A percentile compares a stretch with the other conserved stretches of the same genome.
These are phyloP conservation scores for Hemitrygon akajei DNA, from an alignment of 2,797 vertebrate genomes.

Conservation along the genomic window DNA sequence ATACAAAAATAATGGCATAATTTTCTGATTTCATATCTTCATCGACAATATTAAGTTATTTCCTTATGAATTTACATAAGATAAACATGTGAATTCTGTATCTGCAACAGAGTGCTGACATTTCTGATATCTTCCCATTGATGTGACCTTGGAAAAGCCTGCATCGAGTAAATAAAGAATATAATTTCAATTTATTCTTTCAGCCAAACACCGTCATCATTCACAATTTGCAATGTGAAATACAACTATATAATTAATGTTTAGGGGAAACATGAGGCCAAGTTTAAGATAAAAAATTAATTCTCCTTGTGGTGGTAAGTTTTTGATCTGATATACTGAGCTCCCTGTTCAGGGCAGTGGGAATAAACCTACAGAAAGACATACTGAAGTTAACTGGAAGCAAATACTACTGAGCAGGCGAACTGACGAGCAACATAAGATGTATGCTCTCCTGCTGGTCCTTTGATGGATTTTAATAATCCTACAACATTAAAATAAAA, in stretches of 20 bases:
- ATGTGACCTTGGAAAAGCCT: not conserved
- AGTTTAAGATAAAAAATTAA: not conserved
- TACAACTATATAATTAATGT: not conserved
- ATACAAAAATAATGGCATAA: not conserved
- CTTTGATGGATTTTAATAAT: not conserved
- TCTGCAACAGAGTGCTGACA: not conserved
- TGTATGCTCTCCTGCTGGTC: not conserved
- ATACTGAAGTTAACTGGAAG: not conserved
- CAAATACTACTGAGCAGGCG: not conserved
- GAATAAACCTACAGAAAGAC: not conserved
- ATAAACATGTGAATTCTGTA: not conserved
- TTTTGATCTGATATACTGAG: not conserved
- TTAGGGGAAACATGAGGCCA: not conserved
- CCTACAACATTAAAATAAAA: not conserved
- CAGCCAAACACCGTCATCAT: not conserved
- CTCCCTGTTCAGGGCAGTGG: not conserved
- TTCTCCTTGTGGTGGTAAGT: not conserved
- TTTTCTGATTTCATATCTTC: conserved; percentile 5
- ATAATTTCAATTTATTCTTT: conserved; percentile 8
- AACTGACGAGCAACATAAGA: not conserved
- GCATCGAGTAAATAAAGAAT: not conserved
- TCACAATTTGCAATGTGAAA: not conserved
- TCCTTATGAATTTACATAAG: not conserved
- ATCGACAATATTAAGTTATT: not conserved
- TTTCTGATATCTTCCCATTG: not conserved